Evolutionary conservation across 53 echinoderm and acorn worm genomes (phyloP).

Genomic region (Arbacia lixula): DNA sequence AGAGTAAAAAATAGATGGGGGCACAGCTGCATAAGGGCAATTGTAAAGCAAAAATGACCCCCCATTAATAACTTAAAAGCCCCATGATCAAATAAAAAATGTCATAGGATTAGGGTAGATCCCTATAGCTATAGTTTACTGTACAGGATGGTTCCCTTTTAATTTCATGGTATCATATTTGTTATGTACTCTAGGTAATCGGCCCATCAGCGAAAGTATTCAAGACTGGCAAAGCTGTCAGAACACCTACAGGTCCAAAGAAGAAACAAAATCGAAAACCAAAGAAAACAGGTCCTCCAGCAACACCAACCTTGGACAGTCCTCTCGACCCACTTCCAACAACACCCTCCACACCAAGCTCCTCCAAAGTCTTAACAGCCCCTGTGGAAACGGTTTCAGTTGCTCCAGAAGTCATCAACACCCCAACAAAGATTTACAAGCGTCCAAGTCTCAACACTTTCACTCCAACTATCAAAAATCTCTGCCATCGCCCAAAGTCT

Average conservation of each 20-base stretch:
- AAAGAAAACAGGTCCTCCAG: background rate
- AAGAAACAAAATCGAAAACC: background rate
- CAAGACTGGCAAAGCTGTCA: conserved; percentile 29
- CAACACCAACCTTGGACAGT: too few relatives aligned
- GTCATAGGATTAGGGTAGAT: too few relatives aligned
- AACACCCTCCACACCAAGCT: background rate
- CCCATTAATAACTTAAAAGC: too few relatives aligned
- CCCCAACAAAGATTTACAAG: background rate
- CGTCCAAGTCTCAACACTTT: background rate
- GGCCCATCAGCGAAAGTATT: conserved; percentile 54
- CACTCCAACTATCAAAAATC: background rate
- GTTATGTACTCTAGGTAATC: background rate
- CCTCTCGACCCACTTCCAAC: background rate
- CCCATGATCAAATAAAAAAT: too few relatives aligned
- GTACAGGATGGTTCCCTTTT: background rate
- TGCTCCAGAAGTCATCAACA: background rate
- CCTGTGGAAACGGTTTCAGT: background rate
- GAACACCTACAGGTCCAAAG: conserved; percentile 1
- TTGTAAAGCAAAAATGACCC: too few relatives aligned
- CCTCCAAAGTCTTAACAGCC: background rate
- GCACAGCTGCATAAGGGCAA: too few relatives aligned
- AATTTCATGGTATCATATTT: background rate
- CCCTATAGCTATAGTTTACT: background rate
- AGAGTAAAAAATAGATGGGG: background rate
- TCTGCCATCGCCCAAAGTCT: background rate